Conservation (phyloP, 1,140 invertebrate species). For the Helicoverpa armigera region DNA sequence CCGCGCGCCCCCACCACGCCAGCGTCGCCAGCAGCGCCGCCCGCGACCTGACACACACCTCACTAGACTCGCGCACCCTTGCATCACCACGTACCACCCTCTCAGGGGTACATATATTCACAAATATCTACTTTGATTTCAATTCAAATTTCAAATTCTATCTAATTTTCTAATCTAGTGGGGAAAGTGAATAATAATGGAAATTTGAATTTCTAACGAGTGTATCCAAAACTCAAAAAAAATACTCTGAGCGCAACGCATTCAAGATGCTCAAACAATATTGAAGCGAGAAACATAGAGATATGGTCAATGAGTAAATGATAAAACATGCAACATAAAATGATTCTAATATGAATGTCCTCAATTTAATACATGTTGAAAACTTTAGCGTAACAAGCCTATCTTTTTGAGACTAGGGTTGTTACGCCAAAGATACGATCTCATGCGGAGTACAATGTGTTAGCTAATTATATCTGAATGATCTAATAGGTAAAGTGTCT, state of each 20-base stretch:
- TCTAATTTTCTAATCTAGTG: slow-evolving; percentile 42
- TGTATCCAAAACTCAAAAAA: slow-evolving; percentile 19
- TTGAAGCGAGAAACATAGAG: slow-evolving; percentile 17
- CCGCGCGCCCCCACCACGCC: slow-evolving; percentile 68
- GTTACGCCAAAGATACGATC: slow-evolving; percentile 1
- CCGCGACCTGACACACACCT: slow-evolving; percentile 52
- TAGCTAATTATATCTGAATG: not conserved
- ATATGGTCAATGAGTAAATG: slow-evolving; percentile 62
- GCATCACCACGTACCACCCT: too few relatives aligned
- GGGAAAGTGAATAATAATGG: slow-evolving; percentile 38
- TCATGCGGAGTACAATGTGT: slow-evolving; percentile 21
- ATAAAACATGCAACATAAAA: slow-evolving; percentile 79
- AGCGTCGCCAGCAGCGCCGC: slow-evolving; percentile 66
- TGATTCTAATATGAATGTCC: slow-evolving; percentile 67
- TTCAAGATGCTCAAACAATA: slow-evolving; percentile 34
- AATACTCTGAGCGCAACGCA: slow-evolving; percentile 13
- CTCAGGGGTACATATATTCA: too few relatives aligned
- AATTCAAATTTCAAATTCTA: slow-evolving; percentile 1
- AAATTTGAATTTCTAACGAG: not conserved
- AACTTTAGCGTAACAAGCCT: not conserved
- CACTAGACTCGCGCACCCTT: not conserved
- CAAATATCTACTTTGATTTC: too few relatives aligned
- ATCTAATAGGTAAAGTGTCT: not conserved
- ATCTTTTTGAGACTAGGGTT: not conserved
- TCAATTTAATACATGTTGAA: slow-evolving; percentile 60